These are phyloP conservation scores for Orchesella flavescens DNA, from an alignment of 2,888 invertebrate species.

Conservation along the genomic window DNA sequence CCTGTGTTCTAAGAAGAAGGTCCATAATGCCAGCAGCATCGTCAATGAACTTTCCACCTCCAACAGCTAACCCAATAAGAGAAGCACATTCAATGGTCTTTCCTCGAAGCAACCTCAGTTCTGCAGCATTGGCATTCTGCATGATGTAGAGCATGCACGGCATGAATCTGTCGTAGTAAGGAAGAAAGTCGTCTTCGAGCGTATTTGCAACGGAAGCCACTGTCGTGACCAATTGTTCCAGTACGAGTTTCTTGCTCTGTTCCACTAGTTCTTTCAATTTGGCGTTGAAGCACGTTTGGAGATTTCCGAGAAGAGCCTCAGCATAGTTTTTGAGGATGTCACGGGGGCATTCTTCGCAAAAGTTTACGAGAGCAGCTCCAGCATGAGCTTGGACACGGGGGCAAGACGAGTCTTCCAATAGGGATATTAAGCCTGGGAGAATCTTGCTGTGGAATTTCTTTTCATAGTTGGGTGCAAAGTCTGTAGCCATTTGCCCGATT, in stretches of 20 bases:
- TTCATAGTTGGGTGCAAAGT: constrained; percentile 96
- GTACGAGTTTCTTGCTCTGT: constrained; percentile 94
- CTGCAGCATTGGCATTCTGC: constrained; percentile 90
- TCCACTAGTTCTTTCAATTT: constrained; percentile 96
- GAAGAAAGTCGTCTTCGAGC: constrained; percentile 94
- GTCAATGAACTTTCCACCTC: constrained; percentile 74
- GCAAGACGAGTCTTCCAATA: constrained; percentile 91
- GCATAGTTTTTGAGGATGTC: constrained; percentile 91
- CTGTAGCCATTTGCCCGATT: constrained; percentile 98
- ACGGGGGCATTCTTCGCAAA: constrained; percentile 99
- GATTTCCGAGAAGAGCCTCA: constrained; percentile 87
- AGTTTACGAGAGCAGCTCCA: constrained; percentile 96
- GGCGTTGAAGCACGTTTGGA: constrained; percentile 89
- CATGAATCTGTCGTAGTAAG: constrained; percentile 88
- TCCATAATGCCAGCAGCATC: constrained; percentile 98
- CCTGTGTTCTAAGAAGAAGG: constrained; percentile 89
- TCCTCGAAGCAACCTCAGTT: constrained; percentile 92
- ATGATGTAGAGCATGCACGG: constrained; percentile 95
- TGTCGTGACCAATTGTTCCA: constrained; percentile 99
- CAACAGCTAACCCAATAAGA: constrained; percentile 85
- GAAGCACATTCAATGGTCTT: constrained; percentile 99
- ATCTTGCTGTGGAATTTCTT: constrained; percentile 98
- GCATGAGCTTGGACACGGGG: constrained; percentile 94
- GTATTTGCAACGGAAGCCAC: constrained; percentile 99
- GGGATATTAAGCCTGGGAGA: constrained; percentile 89